phyloP scores from a whole-genome alignment of 1,140 invertebrate genomes.

The Tetranychus urticae region DNA sequence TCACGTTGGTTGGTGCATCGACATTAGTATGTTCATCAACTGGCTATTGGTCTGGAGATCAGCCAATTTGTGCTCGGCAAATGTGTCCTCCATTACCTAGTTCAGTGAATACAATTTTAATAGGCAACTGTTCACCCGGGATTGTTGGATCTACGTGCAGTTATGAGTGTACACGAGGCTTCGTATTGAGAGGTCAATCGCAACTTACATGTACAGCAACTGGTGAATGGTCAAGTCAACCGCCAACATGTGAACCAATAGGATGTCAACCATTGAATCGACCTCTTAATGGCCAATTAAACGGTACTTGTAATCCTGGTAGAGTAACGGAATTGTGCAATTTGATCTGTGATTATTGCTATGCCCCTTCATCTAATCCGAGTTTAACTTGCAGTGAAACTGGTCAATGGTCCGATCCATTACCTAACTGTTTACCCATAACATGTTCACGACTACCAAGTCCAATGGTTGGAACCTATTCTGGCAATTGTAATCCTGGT shows the following conservation, averaged over 20 bases:
- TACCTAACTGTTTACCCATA: background rate
- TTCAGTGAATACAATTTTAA: background rate
- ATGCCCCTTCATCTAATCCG: conserved; percentile 19
- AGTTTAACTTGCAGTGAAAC: conserved; percentile 21
- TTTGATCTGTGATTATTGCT: conserved; percentile 22
- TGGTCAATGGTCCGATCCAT: conserved; percentile 19
- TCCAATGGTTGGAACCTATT: background rate
- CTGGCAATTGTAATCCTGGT: background rate
- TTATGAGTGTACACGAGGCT: background rate
- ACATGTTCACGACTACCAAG: background rate
- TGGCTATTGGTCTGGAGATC: background rate
- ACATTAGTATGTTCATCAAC: background rate
- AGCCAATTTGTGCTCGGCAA: background rate
- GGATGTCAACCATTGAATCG: background rate
- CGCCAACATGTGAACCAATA: conserved; percentile 2
- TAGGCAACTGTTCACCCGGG: background rate
- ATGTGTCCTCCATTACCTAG: background rate
- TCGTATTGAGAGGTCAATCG: background rate
- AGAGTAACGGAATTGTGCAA: conserved; percentile 17
- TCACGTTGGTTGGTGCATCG: background rate
- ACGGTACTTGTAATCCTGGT: background rate
- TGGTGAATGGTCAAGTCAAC: conserved; percentile 3
- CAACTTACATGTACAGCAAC: background rate
- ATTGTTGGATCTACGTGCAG: background rate
- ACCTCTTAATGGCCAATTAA: background rate